Evolutionary conservation across 2,888 invertebrate genomes (phyloP), one percentile per base, ranked within the genome.

Genomic region (Adelognathus sp.): DNA sequence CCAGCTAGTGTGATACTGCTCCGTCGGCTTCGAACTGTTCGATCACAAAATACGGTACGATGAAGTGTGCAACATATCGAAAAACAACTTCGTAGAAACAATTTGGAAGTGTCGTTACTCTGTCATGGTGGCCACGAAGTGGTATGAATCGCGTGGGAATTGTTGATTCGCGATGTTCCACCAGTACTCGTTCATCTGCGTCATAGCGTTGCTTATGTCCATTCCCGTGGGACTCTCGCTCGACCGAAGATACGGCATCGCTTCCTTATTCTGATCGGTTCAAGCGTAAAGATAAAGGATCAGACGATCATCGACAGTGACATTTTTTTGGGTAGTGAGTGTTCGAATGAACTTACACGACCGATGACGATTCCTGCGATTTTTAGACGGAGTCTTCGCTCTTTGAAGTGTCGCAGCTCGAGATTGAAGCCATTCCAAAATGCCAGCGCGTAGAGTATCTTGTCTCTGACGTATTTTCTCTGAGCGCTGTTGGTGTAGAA

Each of bases 341-440:
- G 29, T 5, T 0, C 5, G 14, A 50, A n/a, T n/a, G 29, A 5
- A 27, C 36, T 36, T 54, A 66, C 66, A 21, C 11, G 36, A 9
- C 52, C 66, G 6, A 66, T 33, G 6, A 66, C 36, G 0, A 66
- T 54, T 27, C 66, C 66, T 27, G 52, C 36, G 14, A 66, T n/a
- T 21, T 36, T 52, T 7, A 66, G 27, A 39, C 66, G 66, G 3
- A 66, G 14, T 27, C 24, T 39, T 27, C 52, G 66, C 24, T 66
- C 4, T 27, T 31, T 7, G n/a, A 52, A 3, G 14, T 39, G 31
- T 33, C 66, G 52, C 14, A 66, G 27, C 11, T 66, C 52, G 7
- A 66, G 24, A 66, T 66, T 36, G 33, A 66, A 9, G 3, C 52
- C 66, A 27, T 66, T 66, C 66, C 66, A 66, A 52, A 66, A 66